Percentiles rank a stretch among this genome's conserved stretches.
These are phyloP conservation scores for Eupeodes latifasciatus DNA, from an alignment of 2,888 invertebrate genomes.

Conservation along the genomic window DNA sequence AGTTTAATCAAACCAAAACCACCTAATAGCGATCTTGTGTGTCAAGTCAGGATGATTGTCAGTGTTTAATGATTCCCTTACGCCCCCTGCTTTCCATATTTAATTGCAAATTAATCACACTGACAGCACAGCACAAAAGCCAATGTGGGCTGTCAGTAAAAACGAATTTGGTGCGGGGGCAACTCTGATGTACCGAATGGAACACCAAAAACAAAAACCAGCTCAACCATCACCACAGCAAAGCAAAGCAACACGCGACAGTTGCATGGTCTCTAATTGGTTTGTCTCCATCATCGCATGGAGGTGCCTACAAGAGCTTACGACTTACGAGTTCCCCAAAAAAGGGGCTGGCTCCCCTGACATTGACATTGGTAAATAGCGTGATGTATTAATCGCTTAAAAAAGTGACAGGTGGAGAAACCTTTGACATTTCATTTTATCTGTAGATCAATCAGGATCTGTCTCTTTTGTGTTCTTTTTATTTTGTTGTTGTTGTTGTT, in stretches of 20 bases:
- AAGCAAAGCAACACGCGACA: slow-evolving; percentile 52
- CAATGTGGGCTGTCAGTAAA: slow-evolving; percentile 54
- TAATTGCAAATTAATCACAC: slow-evolving; percentile 71
- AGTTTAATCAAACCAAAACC: slow-evolving; percentile 40
- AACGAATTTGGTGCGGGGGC: slow-evolving; percentile 58
- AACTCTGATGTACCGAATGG: background rate
- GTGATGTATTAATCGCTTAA: slow-evolving; percentile 58
- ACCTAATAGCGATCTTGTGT: slow-evolving; percentile 48
- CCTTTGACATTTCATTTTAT: slow-evolving; percentile 40
- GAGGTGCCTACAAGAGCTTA: slow-evolving; percentile 13
- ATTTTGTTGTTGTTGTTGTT: background rate
- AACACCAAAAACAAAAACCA: slow-evolving; percentile 40
- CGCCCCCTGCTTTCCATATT: slow-evolving; percentile 56
- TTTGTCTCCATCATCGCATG: slow-evolving; percentile 47
- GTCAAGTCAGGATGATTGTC: slow-evolving; percentile 36
- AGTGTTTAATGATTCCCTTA: slow-evolving; percentile 2
- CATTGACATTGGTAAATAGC: slow-evolving; percentile 53
- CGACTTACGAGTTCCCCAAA: slow-evolving; percentile 36
- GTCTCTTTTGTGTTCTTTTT: background rate
- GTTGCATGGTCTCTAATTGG: slow-evolving; percentile 68
- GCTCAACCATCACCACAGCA: background rate
- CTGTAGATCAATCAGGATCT: slow-evolving; percentile 57
- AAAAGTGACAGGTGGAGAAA: slow-evolving; percentile 52
- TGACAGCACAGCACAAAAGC: slow-evolving; percentile 40
- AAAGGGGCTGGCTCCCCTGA: slow-evolving; percentile 44